Conservation (phyloP, 2,888 invertebrate genomes). For the Trachelus tabidus region DNA sequence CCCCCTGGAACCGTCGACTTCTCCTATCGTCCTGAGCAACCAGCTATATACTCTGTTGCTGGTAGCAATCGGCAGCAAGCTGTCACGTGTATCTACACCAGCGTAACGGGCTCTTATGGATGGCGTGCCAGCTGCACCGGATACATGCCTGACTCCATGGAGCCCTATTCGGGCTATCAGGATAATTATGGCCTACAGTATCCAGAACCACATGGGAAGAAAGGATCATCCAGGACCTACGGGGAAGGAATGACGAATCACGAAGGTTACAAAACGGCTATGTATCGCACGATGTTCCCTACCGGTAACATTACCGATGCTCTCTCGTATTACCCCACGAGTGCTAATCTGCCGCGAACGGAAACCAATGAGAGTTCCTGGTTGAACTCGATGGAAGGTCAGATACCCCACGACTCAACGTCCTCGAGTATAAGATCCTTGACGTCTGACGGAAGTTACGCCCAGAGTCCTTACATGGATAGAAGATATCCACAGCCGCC, state of each 20-base stretch:
- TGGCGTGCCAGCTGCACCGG: conserved; percentile 69
- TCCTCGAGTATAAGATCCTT: conserved; percentile 68
- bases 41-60: conserved; percentile 81
- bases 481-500: conserved; percentile 45
- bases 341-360: conserved; percentile 70
- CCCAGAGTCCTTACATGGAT: conserved; percentile 55
- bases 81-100: conserved; percentile 81
- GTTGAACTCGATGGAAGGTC: conserved; percentile 71
- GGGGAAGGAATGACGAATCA: conserved; percentile 72
- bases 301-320: conserved; percentile 81
- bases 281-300: conserved; percentile 77
- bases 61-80: conserved; percentile 77
- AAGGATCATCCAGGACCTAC: conserved; percentile 48
- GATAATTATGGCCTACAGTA: conserved; percentile 62
- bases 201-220: conserved; percentile 53
- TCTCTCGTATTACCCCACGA: conserved; percentile 84
- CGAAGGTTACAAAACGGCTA: conserved; percentile 74
- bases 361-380: conserved; percentile 72
- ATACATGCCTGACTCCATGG: conserved; percentile 77
- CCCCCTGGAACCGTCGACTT: conserved; percentile 62
- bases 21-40: conserved; percentile 69
- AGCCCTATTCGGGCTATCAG: conserved; percentile 68
- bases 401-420: conserved; percentile 68
- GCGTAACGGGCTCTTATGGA: conserved; percentile 72
- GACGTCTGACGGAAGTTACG: conserved; percentile 57